Percentiles rank a stretch among this genome's conserved stretches.
These are phyloP conservation scores for Asteroscopus sphinx DNA, from an alignment of 2,888 invertebrate species.

Conservation along the genomic window DNA sequence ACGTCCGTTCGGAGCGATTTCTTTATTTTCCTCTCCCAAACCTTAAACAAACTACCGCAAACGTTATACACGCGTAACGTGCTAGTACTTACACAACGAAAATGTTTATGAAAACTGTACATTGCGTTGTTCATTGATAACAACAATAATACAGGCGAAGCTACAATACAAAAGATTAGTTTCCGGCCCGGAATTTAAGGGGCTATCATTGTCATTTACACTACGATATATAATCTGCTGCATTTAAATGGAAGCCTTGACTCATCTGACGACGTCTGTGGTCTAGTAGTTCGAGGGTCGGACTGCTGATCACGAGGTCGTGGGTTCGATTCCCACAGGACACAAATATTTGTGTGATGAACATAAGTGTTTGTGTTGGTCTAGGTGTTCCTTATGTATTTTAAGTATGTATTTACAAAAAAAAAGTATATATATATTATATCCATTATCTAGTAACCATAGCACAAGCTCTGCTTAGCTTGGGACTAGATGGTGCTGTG, in stretches of 20 bases:
- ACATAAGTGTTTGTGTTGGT: too few relatives aligned
- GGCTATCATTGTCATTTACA: constrained; percentile 21
- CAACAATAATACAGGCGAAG: constrained; percentile 46
- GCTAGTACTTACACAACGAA: constrained; percentile 51
- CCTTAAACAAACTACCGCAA: constrained; percentile 20
- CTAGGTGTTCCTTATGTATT: too few relatives aligned
- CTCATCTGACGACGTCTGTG: too few relatives aligned
- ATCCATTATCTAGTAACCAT: too few relatives aligned
- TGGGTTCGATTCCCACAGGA: too few relatives aligned
- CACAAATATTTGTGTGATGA: too few relatives aligned
- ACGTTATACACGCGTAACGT: constrained; percentile 48
- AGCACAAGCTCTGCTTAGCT: too few relatives aligned
- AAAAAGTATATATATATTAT: too few relatives aligned
- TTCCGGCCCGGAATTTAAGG: constrained; percentile 49
- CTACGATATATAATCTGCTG: constrained; percentile 19
- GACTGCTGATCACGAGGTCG: too few relatives aligned
- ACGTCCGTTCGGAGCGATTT: neutral
- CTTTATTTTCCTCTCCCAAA: neutral
- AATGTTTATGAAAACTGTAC: constrained; percentile 64
- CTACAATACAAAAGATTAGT: constrained; percentile 51
- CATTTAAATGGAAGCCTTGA: constrained; percentile 38
- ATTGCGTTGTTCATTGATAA: constrained; percentile 56
- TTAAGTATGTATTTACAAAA: too few relatives aligned
- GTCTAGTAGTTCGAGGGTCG: too few relatives aligned
- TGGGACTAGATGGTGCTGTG: too few relatives aligned